These are phyloP conservation scores for Limnodromus scolopaceus DNA, from an alignment of 2,797 vertebrate genomes.

Conservation along the genomic window DNA sequence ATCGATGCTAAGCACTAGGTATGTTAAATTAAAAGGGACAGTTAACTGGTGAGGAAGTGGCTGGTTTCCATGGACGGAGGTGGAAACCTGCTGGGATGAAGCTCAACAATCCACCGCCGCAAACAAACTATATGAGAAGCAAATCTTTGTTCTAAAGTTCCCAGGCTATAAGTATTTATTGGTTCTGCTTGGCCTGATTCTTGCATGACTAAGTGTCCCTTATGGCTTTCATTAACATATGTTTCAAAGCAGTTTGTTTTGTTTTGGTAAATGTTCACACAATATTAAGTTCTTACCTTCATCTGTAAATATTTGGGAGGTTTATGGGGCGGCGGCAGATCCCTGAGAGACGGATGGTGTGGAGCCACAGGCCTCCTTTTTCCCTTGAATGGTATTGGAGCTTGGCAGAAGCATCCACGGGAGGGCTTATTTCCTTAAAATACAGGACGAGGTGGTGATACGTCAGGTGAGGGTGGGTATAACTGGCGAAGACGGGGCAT, in stretches of 20 bases:
- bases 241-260: not conserved
- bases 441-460: not conserved
- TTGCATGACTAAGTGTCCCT: not conserved
- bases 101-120: not conserved
- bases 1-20: not conserved
- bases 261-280: not conserved
- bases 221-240: not conserved
- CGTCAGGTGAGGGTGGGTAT: not conserved
- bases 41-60: not conserved
- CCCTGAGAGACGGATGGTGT: not conserved
- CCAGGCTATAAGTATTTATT: not conserved
- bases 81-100: not conserved
- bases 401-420: not conserved
- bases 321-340: not conserved
- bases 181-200: not conserved
- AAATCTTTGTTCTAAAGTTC: not conserved
- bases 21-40: not conserved
- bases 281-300: not conserved
- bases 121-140: not conserved
- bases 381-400: rapidly evolving
- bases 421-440: not conserved
- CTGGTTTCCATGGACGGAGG: not conserved
- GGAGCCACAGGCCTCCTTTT: not conserved
- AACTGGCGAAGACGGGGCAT: not conserved
- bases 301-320: not conserved